These are phyloP conservation scores for Dione vanillae DNA, from an alignment of 2,888 invertebrate genomes.

Conservation along the genomic window DNA sequence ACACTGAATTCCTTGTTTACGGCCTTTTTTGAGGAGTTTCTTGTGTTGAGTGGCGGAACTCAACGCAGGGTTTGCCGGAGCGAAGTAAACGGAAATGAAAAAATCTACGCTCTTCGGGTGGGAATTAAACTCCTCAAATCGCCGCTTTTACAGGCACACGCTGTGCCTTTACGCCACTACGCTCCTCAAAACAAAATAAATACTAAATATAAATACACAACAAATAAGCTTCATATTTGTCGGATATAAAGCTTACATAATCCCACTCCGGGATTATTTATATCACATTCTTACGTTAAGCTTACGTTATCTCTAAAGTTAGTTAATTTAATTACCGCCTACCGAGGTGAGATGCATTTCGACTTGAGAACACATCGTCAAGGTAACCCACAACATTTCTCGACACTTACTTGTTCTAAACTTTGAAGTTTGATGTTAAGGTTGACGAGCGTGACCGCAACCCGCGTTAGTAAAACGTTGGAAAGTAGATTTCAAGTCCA, in stretches of 20 bases:
- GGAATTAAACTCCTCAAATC: too few species aligned
- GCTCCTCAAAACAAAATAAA: neutral
- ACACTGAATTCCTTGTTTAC: too few species aligned
- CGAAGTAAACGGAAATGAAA: too few species aligned
- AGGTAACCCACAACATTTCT: slow-evolving; percentile 54
- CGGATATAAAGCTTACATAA: slow-evolving; percentile 32
- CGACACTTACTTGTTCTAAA: slow-evolving; percentile 60
- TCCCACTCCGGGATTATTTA: slow-evolving; percentile 32
- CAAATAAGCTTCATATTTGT: slow-evolving; percentile 21
- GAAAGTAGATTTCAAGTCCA: slow-evolving; percentile 13
- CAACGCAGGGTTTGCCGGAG: too few species aligned
- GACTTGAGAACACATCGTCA: slow-evolving; percentile 36
- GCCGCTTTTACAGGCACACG: too few species aligned
- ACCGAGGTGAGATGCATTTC: slow-evolving; percentile 29
- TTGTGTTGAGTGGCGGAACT: too few species aligned
- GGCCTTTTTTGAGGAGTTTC: too few species aligned
- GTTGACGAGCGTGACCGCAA: slow-evolving; percentile 46
- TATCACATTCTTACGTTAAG: slow-evolving; percentile 22
- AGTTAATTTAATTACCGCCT: slow-evolving; percentile 38
- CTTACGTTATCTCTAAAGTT: slow-evolving; percentile 22
- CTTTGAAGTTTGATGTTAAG: slow-evolving; percentile 51
- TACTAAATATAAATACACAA: neutral
- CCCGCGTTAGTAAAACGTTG: slow-evolving; percentile 2
- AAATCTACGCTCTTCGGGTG: too few species aligned
- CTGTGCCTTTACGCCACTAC: too few species aligned